Conservation (phyloP, 2,888 invertebrate genomes). For the Athrips mouffetella region DNA sequence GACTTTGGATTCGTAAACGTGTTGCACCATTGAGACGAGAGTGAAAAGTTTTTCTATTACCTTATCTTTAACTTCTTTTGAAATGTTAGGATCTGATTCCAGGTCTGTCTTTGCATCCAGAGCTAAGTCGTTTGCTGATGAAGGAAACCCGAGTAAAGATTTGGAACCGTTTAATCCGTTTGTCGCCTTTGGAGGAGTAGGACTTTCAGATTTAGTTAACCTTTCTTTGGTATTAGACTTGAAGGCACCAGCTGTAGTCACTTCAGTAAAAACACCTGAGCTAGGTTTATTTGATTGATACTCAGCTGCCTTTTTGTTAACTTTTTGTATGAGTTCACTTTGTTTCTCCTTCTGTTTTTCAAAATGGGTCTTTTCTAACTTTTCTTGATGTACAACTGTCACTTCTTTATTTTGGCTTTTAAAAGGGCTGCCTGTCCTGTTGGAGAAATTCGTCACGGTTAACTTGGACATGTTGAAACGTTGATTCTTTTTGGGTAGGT, state of each 20-base stretch:
- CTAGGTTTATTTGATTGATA: constrained; percentile 64
- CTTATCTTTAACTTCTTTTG: constrained; percentile 63
- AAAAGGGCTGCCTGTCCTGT: constrained; percentile 47
- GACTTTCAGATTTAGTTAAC: constrained; percentile 40
- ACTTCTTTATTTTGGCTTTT: constrained; percentile 27
- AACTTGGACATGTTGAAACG: constrained; percentile 54
- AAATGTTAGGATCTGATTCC: constrained; percentile 67
- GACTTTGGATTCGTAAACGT: constrained; percentile 68
- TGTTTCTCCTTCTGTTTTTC: constrained; percentile 65
- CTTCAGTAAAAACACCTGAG: constrained; percentile 68
- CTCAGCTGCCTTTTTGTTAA: constrained; percentile 62
- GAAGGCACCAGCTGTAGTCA: constrained; percentile 67
- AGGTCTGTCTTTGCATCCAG: constrained; percentile 67
- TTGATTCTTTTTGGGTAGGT: constrained; percentile 26
- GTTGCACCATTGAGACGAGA: constrained; percentile 69
- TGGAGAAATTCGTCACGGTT: constrained; percentile 59
- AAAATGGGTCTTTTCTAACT: constrained; percentile 51
- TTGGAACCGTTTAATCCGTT: constrained; percentile 50
- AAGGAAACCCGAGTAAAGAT: constrained; percentile 63
- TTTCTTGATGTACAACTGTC: constrained; percentile 50
- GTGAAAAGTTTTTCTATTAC: constrained; percentile 66
- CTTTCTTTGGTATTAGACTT: constrained; percentile 49
- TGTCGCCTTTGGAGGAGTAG: constrained; percentile 32
- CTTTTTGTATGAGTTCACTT: constrained; percentile 58
- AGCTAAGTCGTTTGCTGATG: constrained; percentile 69